Evolutionary conservation across 2,113 vertebrate genomes (phyloP).

Genomic region (Anolis sagrei): DNA sequence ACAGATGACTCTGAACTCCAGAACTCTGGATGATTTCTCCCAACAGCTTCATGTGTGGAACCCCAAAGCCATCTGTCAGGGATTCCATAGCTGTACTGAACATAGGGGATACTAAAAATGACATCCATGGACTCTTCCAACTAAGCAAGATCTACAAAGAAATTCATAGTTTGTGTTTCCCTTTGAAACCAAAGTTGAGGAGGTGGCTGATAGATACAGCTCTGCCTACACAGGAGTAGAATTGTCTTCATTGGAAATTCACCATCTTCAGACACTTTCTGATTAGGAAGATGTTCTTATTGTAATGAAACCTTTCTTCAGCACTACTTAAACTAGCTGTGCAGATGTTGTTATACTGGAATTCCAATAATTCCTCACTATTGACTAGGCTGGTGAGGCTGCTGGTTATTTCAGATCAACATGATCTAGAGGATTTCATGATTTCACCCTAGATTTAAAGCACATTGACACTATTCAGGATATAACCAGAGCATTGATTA

Average conservation of each 20-base stretch:
- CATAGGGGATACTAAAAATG: too few species aligned
- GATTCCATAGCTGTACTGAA: neutral
- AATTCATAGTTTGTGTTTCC: too few species aligned
- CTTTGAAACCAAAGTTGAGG: neutral
- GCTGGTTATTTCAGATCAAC: neutral
- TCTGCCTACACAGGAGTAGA: neutral
- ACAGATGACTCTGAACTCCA: too few species aligned
- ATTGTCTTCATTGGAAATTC: neutral
- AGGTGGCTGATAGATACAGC: neutral
- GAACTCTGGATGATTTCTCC: too few species aligned
- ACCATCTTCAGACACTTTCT: neutral
- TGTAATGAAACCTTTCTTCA: neutral
- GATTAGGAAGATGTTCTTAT: neutral
- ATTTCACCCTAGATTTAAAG: neutral
- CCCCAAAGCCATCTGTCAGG: too few species aligned
- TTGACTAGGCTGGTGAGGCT: neutral
- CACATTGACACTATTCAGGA: too few species aligned
- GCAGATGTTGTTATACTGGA: too few species aligned
- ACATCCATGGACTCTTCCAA: neutral
- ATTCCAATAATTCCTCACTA: too few species aligned
- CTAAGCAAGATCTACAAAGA: neutral
- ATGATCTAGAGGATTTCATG: neutral
- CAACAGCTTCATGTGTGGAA: too few species aligned
- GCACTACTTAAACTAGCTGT: neutral
- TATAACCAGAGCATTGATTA: too few species aligned